Percentiles rank a stretch among this genome's conserved stretches.
Conservation (phyloP, 2,888 invertebrate species). For the Dinocampus coccinellae region DNA sequence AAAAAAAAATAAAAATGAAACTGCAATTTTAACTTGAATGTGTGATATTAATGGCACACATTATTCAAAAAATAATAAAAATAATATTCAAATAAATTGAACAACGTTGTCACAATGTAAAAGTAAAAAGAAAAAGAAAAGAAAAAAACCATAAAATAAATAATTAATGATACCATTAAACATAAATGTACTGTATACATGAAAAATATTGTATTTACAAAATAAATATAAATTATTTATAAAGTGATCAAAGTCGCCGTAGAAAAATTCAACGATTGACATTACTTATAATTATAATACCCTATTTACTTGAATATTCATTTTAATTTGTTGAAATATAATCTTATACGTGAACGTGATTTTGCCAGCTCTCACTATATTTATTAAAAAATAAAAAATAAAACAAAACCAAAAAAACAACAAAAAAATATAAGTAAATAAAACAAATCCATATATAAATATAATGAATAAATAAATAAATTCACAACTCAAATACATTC, state of each 20-base stretch:
- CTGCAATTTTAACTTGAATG: not conserved
- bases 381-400: too few relatives aligned
- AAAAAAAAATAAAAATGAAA: not conserved
- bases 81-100: not conserved
- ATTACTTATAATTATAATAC: not conserved
- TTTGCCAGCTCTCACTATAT: constrained; percentile 1
- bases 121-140: not conserved
- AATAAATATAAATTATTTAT: constrained; percentile 5
- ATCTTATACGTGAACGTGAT: not conserved
- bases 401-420: too few relatives aligned
- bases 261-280: constrained; percentile 11
- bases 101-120: not conserved
- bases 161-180: too few relatives aligned
- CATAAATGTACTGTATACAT: not conserved
- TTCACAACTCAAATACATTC: not conserved
- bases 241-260: constrained; percentile 16
- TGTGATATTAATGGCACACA: constrained; percentile 6
- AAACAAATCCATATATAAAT: not conserved
- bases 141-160: not conserved
- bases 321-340: not conserved
- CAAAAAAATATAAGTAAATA: too few relatives aligned
- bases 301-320: not conserved
- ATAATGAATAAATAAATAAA: constrained; percentile 3
- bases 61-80: not conserved
- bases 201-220: not conserved